These are phyloP conservation scores for Cyclina sinensis DNA, from an alignment of 1,140 invertebrate species.

Conservation along the genomic window DNA sequence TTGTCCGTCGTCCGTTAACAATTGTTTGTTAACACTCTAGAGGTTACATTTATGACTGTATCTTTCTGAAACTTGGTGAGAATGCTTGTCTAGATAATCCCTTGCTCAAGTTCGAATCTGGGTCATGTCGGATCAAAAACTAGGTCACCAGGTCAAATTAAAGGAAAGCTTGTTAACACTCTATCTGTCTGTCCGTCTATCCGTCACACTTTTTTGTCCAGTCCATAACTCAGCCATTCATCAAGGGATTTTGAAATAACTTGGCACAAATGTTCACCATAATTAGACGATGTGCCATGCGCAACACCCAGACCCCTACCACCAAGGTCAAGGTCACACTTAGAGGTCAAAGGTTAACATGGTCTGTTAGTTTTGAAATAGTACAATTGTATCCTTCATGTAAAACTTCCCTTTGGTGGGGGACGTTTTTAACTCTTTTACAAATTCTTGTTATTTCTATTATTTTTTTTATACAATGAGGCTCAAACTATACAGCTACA, in stretches of 20 bases:
- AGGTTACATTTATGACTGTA: too few relatives aligned
- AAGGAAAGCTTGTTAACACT: too few relatives aligned
- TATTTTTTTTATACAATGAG: too few relatives aligned
- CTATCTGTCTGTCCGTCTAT: not conserved
- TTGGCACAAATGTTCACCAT: not conserved
- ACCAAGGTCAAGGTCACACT: constrained; percentile 51
- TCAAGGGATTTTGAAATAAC: not conserved
- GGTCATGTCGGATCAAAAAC: too few relatives aligned
- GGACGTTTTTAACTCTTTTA: constrained; percentile 32
- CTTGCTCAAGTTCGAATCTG: too few relatives aligned
- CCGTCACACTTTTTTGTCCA: constrained; percentile 1
- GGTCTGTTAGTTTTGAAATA: not conserved
- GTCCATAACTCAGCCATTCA: not conserved
- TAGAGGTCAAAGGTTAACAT: not conserved
- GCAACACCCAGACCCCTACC: constrained; percentile 42
- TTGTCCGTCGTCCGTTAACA: too few relatives aligned
- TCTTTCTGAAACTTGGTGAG: too few relatives aligned
- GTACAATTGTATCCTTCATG: constrained; percentile 13
- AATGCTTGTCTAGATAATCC: too few relatives aligned
- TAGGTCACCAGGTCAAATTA: too few relatives aligned
- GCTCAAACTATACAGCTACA: too few relatives aligned
- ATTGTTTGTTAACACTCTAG: too few relatives aligned
- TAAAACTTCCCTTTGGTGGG: constrained; percentile 26
- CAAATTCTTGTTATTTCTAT: constrained; percentile 39
- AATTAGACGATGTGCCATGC: not conserved